Evolutionary conservation across 2,797 vertebrate species (phyloP).

Genomic region (Phrynocephalus guinanensis): DNA sequence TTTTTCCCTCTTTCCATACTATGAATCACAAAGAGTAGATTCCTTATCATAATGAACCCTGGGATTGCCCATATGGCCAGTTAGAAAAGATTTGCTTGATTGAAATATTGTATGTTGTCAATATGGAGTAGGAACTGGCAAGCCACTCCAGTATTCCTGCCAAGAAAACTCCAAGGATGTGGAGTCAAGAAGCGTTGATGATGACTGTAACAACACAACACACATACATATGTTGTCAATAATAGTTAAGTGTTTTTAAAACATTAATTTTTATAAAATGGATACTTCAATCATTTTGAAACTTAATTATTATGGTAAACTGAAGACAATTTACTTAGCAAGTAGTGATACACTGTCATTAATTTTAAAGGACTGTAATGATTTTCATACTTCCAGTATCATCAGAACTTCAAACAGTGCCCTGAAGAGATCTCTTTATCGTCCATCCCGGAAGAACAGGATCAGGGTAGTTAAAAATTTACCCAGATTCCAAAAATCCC

Average conservation of each 20-base stretch:
- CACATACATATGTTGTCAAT: neutral
- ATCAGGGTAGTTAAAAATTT: neutral
- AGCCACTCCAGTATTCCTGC: too few species aligned
- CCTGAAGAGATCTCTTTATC: neutral
- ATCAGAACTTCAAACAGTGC: neutral
- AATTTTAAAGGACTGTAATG: neutral
- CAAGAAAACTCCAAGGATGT: too few species aligned
- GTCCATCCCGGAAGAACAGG: neutral
- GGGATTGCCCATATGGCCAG: neutral
- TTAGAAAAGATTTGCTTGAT: neutral
- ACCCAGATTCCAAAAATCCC: neutral
- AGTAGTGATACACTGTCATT: neutral
- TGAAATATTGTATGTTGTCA: neutral
- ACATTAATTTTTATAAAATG: neutral
- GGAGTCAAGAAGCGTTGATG: too few species aligned
- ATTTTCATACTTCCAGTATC: neutral
- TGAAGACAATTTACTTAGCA: neutral
- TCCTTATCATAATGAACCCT: neutral
- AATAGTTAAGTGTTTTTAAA: neutral
- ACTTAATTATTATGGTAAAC: neutral
- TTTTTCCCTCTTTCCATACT: neutral
- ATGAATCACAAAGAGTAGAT: neutral
- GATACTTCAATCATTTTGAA: neutral
- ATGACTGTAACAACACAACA: too few species aligned
- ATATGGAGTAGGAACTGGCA: too few species aligned